Base-by-base conservation (phyloP, 2,888 invertebrate species). In the Parascotia fuliginaria region DNA sequence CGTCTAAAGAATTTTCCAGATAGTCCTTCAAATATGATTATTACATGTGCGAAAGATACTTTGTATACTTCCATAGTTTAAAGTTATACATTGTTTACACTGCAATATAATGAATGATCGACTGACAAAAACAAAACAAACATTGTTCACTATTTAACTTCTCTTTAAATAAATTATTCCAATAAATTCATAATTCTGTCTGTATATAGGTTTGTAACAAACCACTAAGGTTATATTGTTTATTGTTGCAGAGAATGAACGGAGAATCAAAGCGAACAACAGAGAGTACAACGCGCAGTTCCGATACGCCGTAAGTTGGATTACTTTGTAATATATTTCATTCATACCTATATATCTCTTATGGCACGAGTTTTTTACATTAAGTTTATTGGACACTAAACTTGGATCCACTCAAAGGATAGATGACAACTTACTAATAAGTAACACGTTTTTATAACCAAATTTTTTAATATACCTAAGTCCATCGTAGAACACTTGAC, bases 231-330 rank as follows among this genome's bases (percentile, higher is more conserved):
- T 39, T 24, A 19, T 40, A 52, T 68, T 75, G 67, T 81, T 83
- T 88, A 82, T 87, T 89, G 84, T 95, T 95, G 42, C 95, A 99
- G 99, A 98, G 94, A 96, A 97, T 92, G 98, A 98, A 94, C 95
- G 99, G 93, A 95, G 96, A 94, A 98, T 99, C 85, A 96, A 96
- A 93, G 98, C 98, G 81, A 99, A 99, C 93, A 97, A 99, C 93
- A 95, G 97, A 87, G 96, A 95, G 83, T 98, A 96, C 93, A 99
- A 99, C 94, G 95, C 97, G 80, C 97, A 98, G 93, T 99, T 98
- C 94, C 96, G 97, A 91, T 99, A 99, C 94, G 98, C 99, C 83
- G 99, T 99, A 95, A 98, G 98, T 95, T 44, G 11, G 34, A 31
- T 50, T 40, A 34, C 42, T 15, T 22, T 33, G 0, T 31, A 13